Conservation (phyloP, 2,113 vertebrate species). For the Piaya cayana region DNA sequence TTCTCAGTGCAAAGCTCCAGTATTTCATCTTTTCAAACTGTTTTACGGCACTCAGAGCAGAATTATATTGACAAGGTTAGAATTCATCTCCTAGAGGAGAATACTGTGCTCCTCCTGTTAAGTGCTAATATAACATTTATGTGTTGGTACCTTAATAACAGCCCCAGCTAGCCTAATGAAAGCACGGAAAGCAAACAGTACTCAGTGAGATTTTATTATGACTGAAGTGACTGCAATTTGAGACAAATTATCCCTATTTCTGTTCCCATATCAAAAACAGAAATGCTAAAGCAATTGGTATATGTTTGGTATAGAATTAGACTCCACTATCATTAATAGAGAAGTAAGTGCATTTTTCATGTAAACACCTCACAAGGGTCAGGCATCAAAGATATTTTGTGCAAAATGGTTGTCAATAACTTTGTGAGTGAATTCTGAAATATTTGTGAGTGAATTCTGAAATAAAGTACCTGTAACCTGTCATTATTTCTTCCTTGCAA, state of each 20-base stretch:
- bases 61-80: constrained; percentile 92
- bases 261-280: constrained; percentile 78
- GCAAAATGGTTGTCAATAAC: constrained; percentile 87
- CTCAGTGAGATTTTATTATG: constrained; percentile 81
- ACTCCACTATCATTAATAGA: constrained; percentile 85
- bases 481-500: constrained; percentile 92
- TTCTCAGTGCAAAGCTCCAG: constrained; percentile 63
- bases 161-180: constrained; percentile 81
- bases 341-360: constrained; percentile 86
- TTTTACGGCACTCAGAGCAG: constrained; percentile 77
- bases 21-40: constrained; percentile 83
- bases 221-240: constrained; percentile 81
- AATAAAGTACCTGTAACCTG: constrained; percentile 92
- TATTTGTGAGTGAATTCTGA: constrained; percentile 90
- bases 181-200: constrained; percentile 85
- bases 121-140: constrained; percentile 96
- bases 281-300: constrained; percentile 80
- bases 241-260: constrained; percentile 82
- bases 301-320: constrained; percentile 86
- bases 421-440: constrained; percentile 90
- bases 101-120: constrained; percentile 80
- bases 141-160: constrained; percentile 83
- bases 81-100: constrained; percentile 86
- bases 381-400: constrained; percentile 74
- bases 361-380: constrained; percentile 84